These are phyloP conservation scores for Sebastes oblongus DNA, from an alignment of 2,797 vertebrate genomes.

Conservation along the genomic window DNA sequence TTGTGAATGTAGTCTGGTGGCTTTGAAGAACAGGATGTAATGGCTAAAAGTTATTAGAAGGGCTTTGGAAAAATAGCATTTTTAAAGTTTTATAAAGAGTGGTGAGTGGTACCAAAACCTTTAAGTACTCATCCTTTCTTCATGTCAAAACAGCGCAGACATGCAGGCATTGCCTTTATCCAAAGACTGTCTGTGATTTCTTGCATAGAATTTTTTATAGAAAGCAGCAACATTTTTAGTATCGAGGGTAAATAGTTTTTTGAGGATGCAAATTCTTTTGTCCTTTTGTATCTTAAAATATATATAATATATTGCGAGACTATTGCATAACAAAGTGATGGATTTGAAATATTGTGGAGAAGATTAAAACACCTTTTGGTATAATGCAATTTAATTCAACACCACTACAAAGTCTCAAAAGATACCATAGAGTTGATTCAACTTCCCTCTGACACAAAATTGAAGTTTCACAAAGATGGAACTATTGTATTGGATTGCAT, in stretches of 20 bases:
- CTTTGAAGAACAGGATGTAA: rapidly evolving
- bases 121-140: too few relatives aligned
- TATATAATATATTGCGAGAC: neutral
- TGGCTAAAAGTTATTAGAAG: too few relatives aligned
- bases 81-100: too few relatives aligned
- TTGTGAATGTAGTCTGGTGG: too few relatives aligned
- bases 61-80: too few relatives aligned
- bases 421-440: neutral
- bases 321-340: neutral
- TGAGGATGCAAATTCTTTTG: neutral
- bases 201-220: neutral
- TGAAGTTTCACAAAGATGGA: neutral
- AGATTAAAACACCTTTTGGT: neutral
- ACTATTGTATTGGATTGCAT: neutral
- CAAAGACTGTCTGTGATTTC: neutral
- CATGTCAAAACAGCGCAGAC: too few relatives aligned
- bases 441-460: neutral
- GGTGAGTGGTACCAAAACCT: too few relatives aligned
- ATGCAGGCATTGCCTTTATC: too few relatives aligned
- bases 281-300: neutral
- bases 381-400: neutral
- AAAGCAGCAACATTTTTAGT: neutral
- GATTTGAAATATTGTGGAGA: neutral
- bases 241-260: neutral
- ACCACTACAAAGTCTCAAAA: too few relatives aligned